A percentile compares a stretch with the other conserved stretches of the same genome.
phyloP scores from a whole-genome alignment of 2,888 invertebrate genomes.

The Lagria hirta region DNA sequence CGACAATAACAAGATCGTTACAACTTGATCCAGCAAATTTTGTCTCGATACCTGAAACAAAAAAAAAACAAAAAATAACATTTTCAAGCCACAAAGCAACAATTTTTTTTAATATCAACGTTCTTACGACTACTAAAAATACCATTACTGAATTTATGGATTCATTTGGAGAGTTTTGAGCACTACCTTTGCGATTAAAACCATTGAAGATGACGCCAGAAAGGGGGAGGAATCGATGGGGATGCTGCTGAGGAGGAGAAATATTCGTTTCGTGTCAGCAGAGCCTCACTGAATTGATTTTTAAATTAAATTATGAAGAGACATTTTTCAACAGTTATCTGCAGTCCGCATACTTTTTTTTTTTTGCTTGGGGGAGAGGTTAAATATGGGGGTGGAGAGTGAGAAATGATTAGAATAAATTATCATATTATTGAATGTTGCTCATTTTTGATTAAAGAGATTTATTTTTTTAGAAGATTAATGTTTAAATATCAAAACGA shows the following conservation, averaged over 20 bases:
- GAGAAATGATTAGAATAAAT: no score
- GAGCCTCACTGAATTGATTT: constrained; percentile 48
- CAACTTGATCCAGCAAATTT: constrained; percentile 96
- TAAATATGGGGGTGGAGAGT: no score
- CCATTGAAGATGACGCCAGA: constrained; percentile 8
- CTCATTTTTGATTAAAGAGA: no score
- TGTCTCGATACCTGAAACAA: constrained; percentile 75
- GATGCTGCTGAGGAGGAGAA: no score
- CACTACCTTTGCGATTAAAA: constrained; percentile 12
- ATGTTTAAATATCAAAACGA: no score
- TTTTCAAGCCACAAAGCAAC: constrained; percentile 10
- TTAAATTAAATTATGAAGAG: constrained; percentile 50
- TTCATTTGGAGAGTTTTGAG: no score
- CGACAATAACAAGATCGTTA: constrained; percentile 92
- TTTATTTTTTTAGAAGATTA: no score
- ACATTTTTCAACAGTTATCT: constrained; percentile 51
- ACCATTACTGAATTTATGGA: constrained; percentile 39
- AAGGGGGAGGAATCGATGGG: constrained; percentile 1
- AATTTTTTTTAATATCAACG: constrained; percentile 10
- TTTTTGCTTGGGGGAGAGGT: no score
- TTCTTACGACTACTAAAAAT: constrained; percentile 28
- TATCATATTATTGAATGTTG: no score
- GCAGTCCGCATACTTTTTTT: constrained; percentile 44
- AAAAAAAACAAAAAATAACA: constrained; percentile 7
- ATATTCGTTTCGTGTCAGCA: constrained; percentile 44